Conservation (phyloP, 2,797 vertebrate species). For the Myotis planiceps region DNA sequence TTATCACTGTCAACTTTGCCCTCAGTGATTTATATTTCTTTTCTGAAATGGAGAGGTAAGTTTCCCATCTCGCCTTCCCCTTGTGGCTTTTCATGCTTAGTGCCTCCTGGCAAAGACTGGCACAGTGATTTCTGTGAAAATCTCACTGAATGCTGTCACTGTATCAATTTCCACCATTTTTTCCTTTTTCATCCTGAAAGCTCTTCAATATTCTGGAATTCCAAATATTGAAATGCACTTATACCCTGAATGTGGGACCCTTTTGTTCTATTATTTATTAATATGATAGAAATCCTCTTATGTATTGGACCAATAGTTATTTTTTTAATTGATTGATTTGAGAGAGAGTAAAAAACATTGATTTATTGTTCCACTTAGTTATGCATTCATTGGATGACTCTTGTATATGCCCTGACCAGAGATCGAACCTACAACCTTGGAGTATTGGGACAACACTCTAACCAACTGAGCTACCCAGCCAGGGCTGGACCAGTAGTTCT, state of each 20-base stretch:
- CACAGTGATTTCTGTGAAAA: not conserved
- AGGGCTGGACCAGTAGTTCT: not conserved
- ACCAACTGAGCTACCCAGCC: not conserved
- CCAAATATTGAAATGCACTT: not conserved
- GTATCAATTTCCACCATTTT: not conserved
- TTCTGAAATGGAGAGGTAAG: slow-evolving; percentile 87
- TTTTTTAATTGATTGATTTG: not conserved
- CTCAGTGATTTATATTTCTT: slow-evolving; percentile 85
- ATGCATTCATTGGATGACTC: not conserved
- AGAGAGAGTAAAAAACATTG: not conserved
- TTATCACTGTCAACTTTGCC: slow-evolving; percentile 82
- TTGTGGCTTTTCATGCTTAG: not conserved
- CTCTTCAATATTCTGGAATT: not conserved
- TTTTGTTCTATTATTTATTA: not conserved
- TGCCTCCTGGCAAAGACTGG: not conserved
- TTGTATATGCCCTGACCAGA: not conserved
- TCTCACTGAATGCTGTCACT: too few species aligned
- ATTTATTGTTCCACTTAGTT: not conserved
- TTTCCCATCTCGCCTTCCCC: not conserved
- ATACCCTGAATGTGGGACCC: not conserved
- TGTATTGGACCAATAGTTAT: not conserved
- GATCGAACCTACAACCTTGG: not conserved
- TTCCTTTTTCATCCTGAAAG: not conserved
- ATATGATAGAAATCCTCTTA: not conserved
- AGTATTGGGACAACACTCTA: not conserved